Base-by-base conservation (phyloP, 2,113 vertebrate genomes). In the Heterotilapia buettikoferi region DNA sequence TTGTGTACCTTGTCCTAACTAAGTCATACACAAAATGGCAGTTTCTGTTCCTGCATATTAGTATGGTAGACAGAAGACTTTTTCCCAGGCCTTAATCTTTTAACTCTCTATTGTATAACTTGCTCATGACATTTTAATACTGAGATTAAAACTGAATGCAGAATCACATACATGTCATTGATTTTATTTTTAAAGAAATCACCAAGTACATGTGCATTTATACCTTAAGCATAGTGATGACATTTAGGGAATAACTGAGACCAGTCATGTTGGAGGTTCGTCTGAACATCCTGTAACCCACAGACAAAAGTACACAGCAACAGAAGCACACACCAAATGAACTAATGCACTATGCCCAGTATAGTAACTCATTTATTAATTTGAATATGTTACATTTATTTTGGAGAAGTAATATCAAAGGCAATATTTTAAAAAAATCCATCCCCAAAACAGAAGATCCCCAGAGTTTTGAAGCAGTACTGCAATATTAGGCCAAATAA, bases 211-310 rank as follows among this genome's bases (percentile, higher is more conserved):
- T 7, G 66, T 24, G 43, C 14, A 84, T 45, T 52, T 18, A 87
- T 98, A 99, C 98, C 98, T 99, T 99, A 86, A 99, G 94, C 56
- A 96, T 97, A 89, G 96, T 95, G 92, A 99, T 98, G 92, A 98
- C 98, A 83, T 97, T 96, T 90, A 97, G 93, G 3, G 98, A 98
- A 92, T 98, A 99, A 93, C 96, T 98, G 90, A 99, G 95, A 88
- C 97, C 98, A 10, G 98, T 97, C 97, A 98, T 97, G 94, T 98
- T 98, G 88, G 98, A 99, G 66, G 97, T 98, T 73, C 98, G 95
- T 86, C 98, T 97, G 92, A 98, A 99, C 98, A 99, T 99, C 95
- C 98, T 99, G 95, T 82, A 71, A 68, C 31, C 40, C 68, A 73
- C 40, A 73, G 36, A 78, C 16, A 50, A 43, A n/a, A 78, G 26